These are phyloP conservation scores for Zelostemma sp. DNA, from an alignment of 1,140 invertebrate species.

Conservation along the genomic window DNA sequence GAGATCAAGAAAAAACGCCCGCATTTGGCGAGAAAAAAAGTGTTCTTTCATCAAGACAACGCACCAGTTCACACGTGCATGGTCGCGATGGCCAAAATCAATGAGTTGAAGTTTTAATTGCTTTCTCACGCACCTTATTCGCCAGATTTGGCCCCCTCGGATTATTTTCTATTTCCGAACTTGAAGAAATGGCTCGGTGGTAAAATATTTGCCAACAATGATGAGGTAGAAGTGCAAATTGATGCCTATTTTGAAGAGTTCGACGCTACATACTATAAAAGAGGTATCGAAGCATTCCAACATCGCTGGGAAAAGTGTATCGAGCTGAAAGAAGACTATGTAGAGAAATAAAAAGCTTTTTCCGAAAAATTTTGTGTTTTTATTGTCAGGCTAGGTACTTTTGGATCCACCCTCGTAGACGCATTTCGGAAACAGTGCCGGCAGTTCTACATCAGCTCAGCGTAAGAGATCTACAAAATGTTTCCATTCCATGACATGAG, in stretches of 20 bases:
- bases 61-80: conserved; percentile 36
- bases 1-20: conserved; percentile 4
- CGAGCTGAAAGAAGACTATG: conserved; percentile 45
- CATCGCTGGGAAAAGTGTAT: too few relatives aligned
- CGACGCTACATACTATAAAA: conserved; percentile 46
- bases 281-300: conserved; percentile 61
- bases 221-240: conserved; percentile 41
- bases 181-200: conserved; percentile 54
- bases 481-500: conserved; percentile 24
- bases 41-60: conserved; percentile 16
- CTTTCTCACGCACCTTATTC: conserved; percentile 66
- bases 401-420: too few relatives aligned
- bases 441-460: conserved; percentile 19
- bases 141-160: conserved; percentile 64
- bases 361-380: background rate
- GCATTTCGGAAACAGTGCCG: conserved; percentile 18
- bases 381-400: too few relatives aligned
- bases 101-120: conserved; percentile 60
- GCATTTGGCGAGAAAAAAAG: conserved; percentile 13
- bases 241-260: conserved; percentile 45
- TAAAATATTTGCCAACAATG: conserved; percentile 50
- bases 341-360: conserved; percentile 31
- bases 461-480: conserved; percentile 12
- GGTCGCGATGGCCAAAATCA: conserved; percentile 31
- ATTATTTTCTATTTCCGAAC: conserved; percentile 57